Conservation (phyloP, 2,888 invertebrate genomes). For the Epirrhoe tristata region DNA sequence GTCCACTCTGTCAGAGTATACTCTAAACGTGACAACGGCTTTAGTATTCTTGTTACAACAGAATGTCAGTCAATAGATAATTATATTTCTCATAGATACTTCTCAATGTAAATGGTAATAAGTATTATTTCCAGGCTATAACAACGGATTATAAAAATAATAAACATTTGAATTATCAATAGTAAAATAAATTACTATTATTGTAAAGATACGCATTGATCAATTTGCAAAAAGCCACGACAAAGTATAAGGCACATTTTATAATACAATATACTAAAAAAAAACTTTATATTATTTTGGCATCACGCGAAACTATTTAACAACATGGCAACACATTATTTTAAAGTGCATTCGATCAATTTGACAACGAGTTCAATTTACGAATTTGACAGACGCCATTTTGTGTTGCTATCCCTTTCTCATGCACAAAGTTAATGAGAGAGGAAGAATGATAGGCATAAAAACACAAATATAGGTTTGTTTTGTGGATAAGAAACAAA, state of each 20-base stretch:
- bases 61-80: neutral
- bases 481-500: neutral
- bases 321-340: constrained; percentile 62
- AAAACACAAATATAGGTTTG: neutral
- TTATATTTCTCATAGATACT: neutral
- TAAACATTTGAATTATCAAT: neutral
- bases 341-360: neutral
- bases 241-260: constrained; percentile 54
- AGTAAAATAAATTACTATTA: neutral
- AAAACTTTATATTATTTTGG: constrained; percentile 66
- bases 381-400: constrained; percentile 3
- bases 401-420: constrained; percentile 2
- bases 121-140: too few species aligned
- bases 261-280: constrained; percentile 57
- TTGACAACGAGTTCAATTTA: neutral
- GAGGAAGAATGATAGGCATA: neutral
- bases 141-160: too few species aligned
- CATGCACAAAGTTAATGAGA: neutral
- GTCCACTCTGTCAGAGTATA: too few species aligned
- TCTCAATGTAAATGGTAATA: neutral
- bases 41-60: constrained; percentile 10
- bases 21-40: too few species aligned
- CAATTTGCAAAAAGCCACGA: neutral
- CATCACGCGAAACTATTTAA: constrained; percentile 64
- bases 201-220: neutral